Evolutionary conservation across 2,888 invertebrate genomes (phyloP), one percentile per base, ranked within the genome.

Genomic region (Eucriotettix oculatus): DNA sequence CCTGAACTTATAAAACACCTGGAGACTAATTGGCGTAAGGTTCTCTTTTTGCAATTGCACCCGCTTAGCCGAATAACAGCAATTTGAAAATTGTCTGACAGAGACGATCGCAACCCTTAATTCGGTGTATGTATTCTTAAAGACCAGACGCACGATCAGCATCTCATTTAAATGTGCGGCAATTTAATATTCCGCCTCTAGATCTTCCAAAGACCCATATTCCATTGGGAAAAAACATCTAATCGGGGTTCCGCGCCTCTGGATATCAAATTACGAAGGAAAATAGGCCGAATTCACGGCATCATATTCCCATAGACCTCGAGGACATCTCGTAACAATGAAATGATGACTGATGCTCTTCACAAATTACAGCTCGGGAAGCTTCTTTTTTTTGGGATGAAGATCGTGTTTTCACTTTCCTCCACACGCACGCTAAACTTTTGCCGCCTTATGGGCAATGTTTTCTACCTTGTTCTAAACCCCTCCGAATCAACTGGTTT

Each of bases 1-100:
- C 54, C 58, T 54, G 58, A 29, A 29, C 54, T n/a, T 48, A 14
- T 44, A 59, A 59, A 54, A 59, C 59, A 59, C 59, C 59, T 59
- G 59, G 54, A n/a, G 12, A n/a, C 48, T 48, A 48, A 48, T 48
- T 48, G 48, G 48, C 12, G n/a, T 48, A 48, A 48, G 48, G 14
- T 48, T 48, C 48, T 48, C 48, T 48, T n/a, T 48, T n/a, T 48
- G 48, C 48, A 48, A 48, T 48, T 48, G 48, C 48, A 48, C n/a
- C 48, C 48, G 14, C 48, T n/a, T 12, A n/a, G 48, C 48, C 48
- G n/a, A 48, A 48, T 48, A 48, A 48, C 48, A 48, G 48, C 48
- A 48, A 48, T 48, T n/a, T 48, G 48, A 12, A 12, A 14, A n/a
- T 14, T 48, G 48, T 48, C 48, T 48, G n/a, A 14, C 14, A n/a